Conservation (phyloP, 2,888 invertebrate genomes). For the Baronia brevicornis region DNA sequence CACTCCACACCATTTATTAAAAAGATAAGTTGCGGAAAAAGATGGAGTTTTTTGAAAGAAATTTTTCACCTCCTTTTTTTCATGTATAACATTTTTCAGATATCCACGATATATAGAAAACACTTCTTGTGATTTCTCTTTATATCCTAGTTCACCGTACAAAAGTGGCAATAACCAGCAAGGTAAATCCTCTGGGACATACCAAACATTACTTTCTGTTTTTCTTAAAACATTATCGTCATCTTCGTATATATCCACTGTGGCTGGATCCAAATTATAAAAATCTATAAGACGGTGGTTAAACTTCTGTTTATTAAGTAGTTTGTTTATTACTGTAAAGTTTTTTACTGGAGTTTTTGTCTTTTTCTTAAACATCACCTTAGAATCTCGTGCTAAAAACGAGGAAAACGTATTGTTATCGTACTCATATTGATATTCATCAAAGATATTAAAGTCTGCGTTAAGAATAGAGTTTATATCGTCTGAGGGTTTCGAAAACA, state of each 20-base stretch:
- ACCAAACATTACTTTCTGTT: slow-evolving; percentile 39
- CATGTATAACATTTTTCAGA: slow-evolving; percentile 40
- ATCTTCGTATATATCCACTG: slow-evolving; percentile 19
- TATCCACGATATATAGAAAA: slow-evolving; percentile 36
- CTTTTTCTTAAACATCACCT: no score
- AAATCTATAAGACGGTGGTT: slow-evolving; percentile 31
- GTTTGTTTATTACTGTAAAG: slow-evolving; percentile 18
- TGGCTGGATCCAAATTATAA: slow-evolving; percentile 46
- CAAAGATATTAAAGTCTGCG: no score
- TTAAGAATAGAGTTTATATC: no score
- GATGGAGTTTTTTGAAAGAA: slow-evolving; percentile 13
- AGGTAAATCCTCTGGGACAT: slow-evolving; percentile 47
- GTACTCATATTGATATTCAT: no score
- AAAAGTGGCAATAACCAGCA: slow-evolving; percentile 59
- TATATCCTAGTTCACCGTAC: slow-evolving; percentile 39
- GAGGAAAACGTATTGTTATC: no score
- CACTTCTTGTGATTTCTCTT: slow-evolving; percentile 28
- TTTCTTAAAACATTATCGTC: slow-evolving; percentile 13
- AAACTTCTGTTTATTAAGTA: slow-evolving; percentile 19
- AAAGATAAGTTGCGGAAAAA: slow-evolving; percentile 7
- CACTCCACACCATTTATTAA: slow-evolving; percentile 55
- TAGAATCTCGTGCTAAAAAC: no score
- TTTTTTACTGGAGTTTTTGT: background rate
- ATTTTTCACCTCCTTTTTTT: slow-evolving; percentile 11
- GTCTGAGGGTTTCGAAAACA: no score